Conservation (phyloP, 53 echinoderm and acorn worm species). For the Echinarachnius parma region DNA sequence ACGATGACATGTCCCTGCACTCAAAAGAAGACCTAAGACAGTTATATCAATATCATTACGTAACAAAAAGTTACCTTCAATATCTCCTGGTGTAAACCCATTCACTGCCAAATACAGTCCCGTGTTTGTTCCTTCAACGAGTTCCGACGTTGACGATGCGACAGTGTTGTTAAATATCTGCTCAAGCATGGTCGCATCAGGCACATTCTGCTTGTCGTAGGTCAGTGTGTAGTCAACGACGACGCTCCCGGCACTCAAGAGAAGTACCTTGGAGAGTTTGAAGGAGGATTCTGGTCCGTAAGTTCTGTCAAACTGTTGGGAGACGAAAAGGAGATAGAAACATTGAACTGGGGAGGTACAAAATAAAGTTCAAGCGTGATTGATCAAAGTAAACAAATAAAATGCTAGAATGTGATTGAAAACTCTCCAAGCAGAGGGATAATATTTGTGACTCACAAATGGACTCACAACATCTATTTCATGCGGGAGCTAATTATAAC, state of each 20-base stretch:
- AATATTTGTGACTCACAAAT: no score
- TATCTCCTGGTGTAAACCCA: constrained; percentile 6
- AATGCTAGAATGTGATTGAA: no score
- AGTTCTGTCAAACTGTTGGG: constrained; percentile 12
- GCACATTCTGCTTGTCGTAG: constrained; percentile 1
- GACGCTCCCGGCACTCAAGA: constrained; percentile 37
- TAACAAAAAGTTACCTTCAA: constrained; percentile 44
- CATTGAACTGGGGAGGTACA: neutral
- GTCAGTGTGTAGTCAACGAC: constrained; percentile 40
- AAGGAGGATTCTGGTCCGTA: constrained; percentile 10
- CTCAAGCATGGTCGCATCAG: neutral
- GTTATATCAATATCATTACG: no score
- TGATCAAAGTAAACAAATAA: no score
- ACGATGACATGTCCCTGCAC: no score
- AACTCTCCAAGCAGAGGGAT: no score
- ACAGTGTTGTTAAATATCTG: constrained; percentile 28
- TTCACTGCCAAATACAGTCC: constrained; percentile 22
- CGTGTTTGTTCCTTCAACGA: constrained; percentile 15
- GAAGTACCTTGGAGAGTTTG: constrained; percentile 19
- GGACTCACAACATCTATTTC: no score
- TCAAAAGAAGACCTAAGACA: no score
- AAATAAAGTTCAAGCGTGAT: no score
- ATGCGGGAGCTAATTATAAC: no score
- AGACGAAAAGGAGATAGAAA: no score
- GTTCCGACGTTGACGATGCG: constrained; percentile 19